These are phyloP conservation scores for Fissipunctia ypsillon DNA, from an alignment of 2,888 invertebrate genomes.

Conservation along the genomic window DNA sequence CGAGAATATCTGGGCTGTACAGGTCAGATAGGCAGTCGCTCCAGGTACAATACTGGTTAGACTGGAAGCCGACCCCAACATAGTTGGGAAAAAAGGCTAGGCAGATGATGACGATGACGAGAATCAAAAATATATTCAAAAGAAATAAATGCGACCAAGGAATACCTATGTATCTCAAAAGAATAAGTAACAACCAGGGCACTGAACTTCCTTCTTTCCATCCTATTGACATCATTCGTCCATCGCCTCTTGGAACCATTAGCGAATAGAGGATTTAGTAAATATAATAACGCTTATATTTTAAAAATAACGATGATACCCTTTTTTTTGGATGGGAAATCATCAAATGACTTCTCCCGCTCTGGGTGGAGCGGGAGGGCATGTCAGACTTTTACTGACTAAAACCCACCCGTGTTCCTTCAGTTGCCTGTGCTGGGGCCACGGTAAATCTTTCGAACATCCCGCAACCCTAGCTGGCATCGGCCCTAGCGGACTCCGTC, in stretches of 20 bases:
- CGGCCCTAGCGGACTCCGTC: too few relatives aligned
- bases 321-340: too few relatives aligned
- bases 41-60: too few relatives aligned
- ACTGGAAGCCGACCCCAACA: too few relatives aligned
- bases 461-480: too few relatives aligned
- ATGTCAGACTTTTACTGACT: too few relatives aligned
- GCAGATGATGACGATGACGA: not conserved
- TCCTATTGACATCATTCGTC: not conserved
- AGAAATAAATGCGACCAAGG: not conserved
- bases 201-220: not conserved
- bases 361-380: too few relatives aligned
- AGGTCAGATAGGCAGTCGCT: not conserved
- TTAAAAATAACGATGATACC: conserved; percentile 41
- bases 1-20: not conserved
- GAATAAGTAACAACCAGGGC: not conserved
- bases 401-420: too few relatives aligned
- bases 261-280: conserved; percentile 20
- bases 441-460: too few relatives aligned
- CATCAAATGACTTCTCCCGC: too few relatives aligned
- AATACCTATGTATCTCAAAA: not conserved
- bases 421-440: too few relatives aligned
- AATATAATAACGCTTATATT: conserved; percentile 29
- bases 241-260: conserved; percentile 14
- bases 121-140: not conserved
- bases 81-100: too few relatives aligned